These are phyloP conservation scores for Oophaga pumilio DNA, from an alignment of 2,113 vertebrate genomes.

Conservation along the genomic window DNA sequence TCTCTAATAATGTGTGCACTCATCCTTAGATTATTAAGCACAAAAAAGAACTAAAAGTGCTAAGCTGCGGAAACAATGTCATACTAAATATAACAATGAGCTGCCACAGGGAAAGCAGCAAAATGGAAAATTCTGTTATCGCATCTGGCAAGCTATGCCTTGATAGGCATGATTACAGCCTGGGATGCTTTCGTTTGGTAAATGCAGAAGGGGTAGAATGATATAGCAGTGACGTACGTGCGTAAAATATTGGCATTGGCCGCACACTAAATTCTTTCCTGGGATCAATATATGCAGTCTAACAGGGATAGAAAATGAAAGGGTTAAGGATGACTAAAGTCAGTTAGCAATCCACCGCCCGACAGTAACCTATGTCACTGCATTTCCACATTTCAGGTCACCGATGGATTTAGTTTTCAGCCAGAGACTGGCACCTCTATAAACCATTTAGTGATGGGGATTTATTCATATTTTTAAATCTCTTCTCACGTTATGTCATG, in stretches of 20 bases:
- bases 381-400: not conserved
- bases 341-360: not conserved
- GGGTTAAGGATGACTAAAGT: not conserved
- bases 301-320: not conserved
- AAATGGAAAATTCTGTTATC: constrained; percentile 39
- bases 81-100: constrained; percentile 54
- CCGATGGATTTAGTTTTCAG: not conserved
- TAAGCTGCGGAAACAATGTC: constrained; percentile 47
- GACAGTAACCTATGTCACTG: not conserved
- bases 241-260: not conserved
- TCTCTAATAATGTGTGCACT: constrained; percentile 56
- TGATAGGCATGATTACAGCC: constrained; percentile 39
- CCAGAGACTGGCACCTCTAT: constrained; percentile 1
- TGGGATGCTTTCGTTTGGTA: constrained; percentile 3
- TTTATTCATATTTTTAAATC: not conserved
- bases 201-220: not conserved
- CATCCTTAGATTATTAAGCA: constrained; percentile 54
- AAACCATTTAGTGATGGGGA: constrained; percentile 10
- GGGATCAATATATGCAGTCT: not conserved
- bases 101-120: constrained; percentile 45
- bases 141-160: constrained; percentile 3
- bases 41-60: constrained; percentile 58
- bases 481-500: not conserved
- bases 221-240: not conserved
- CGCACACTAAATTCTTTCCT: not conserved